Evolutionary conservation across 2,113 vertebrate genomes (phyloP).

Genomic region (Orientallactaga bullata): DNA sequence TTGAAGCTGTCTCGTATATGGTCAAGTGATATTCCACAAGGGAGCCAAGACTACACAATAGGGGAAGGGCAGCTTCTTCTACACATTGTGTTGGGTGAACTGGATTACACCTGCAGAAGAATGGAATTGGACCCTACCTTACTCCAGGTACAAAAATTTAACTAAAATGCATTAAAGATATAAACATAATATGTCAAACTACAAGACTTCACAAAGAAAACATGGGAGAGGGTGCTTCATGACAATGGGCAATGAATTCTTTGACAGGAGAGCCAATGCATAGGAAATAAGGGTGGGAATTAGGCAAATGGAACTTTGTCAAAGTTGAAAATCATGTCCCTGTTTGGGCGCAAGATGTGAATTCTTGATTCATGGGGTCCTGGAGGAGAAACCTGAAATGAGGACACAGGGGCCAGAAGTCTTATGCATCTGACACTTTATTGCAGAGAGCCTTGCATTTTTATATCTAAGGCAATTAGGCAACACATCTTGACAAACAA

Average conservation of each 20-base stretch:
- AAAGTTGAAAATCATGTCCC: neutral
- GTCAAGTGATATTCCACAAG: neutral
- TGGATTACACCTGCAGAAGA: neutral
- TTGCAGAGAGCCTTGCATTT: too few relatives aligned
- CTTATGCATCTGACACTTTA: too few relatives aligned
- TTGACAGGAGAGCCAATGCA: neutral
- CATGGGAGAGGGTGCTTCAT: neutral
- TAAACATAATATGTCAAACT: neutral
- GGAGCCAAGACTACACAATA: neutral
- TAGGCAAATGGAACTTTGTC: neutral
- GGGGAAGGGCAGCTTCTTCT: neutral
- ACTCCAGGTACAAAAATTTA: neutral
- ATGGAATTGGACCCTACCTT: neutral
- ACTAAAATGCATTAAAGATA: neutral
- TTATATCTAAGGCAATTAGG: too few relatives aligned
- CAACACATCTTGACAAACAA: too few relatives aligned
- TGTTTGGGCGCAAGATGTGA: too few relatives aligned
- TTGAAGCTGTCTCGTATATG: neutral
- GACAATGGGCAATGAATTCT: neutral
- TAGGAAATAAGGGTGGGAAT: neutral
- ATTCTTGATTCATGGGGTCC: too few relatives aligned
- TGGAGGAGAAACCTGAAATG: too few relatives aligned
- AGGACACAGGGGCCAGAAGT: too few relatives aligned
- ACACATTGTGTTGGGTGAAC: neutral
- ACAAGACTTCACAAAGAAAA: neutral